Percentiles rank a stretch among this genome's conserved stretches.
phyloP scores from a whole-genome alignment of 1,140 invertebrate species.

The Bombus consobrinus region DNA sequence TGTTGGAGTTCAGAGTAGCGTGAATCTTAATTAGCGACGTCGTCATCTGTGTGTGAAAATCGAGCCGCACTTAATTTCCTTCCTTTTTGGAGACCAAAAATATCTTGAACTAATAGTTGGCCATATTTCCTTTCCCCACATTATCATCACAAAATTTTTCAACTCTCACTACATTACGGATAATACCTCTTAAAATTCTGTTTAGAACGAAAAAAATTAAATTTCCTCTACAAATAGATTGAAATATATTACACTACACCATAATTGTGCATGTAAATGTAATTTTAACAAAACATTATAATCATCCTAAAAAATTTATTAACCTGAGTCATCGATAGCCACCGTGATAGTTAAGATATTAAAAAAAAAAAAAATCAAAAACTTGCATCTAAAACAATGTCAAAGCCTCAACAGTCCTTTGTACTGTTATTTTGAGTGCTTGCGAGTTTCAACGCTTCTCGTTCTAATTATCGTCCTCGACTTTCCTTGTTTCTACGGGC shows the following conservation, averaged over 20 bases:
- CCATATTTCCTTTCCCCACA: background rate
- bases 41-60: conserved; percentile 14
- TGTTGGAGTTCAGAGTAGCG: background rate
- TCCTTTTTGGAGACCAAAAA: background rate
- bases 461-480: conserved; percentile 6
- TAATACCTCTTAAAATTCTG: too few relatives aligned
- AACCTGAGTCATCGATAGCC: too few relatives aligned
- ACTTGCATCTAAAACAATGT: background rate
- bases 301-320: too few relatives aligned
- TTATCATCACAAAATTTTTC: background rate
- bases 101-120: background rate
- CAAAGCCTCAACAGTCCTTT: background rate
- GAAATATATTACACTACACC: too few relatives aligned
- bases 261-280: too few relatives aligned
- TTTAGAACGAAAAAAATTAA: too few relatives aligned
- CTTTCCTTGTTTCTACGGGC: background rate
- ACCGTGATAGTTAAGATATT: too few relatives aligned
- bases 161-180: background rate
- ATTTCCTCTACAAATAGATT: too few relatives aligned
- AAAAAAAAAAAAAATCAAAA: too few relatives aligned
- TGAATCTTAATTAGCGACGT: conserved; percentile 38
- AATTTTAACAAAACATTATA: too few relatives aligned
- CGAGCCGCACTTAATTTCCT: background rate
- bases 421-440: background rate
- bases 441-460: background rate